Base-by-base conservation (phyloP, 2,888 invertebrate genomes). In the Carterocephalus palaemon region DNA sequence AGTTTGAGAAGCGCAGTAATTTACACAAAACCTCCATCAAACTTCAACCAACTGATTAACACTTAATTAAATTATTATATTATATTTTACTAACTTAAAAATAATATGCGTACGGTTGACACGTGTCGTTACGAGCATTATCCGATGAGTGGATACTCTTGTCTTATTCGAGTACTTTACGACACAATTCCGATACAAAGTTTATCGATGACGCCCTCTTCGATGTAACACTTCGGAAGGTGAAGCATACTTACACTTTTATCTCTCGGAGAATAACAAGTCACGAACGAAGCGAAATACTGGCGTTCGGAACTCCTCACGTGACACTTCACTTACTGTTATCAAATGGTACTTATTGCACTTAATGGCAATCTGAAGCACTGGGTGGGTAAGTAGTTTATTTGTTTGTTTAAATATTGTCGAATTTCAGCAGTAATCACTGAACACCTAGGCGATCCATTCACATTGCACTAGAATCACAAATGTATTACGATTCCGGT, bases 251-350 rank as follows among this genome's bases (percentile, higher is more conserved):
- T 68, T 60, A 68, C 70, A 51, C 26, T 53, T 19, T 41, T 50
- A 47, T 51, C 23, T 46, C 20, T 16, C 4, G 48, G 54, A 47
- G 46, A 34, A 36, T 36, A 23, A 48, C 47, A 47, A 49, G 23
- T 48, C 24, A 19, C 23, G 38, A 48, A 47, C 49, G 46, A 51
- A 45, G 47, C 42, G 47, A 53, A 48, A 45, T 48, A 46, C 46
- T 53, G 33, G 48, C 45, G 46, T 48, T 47, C 40, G 31, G 55
- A 55, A 52, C 50, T 55, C 52, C 53, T 57, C 67, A 64, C 62
- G 62, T 64, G 59, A 54, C 70, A 70, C 68, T 65, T 60, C 70
- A 70, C 72, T 65, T 31, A 55, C 42, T 53, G 56, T 59, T 57
- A 49, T 50, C 52, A 56, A 54, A 54, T 49, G 20, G 26, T 51